Conservation (phyloP, 1,140 invertebrate species). For the Caerostris darwini region DNA sequence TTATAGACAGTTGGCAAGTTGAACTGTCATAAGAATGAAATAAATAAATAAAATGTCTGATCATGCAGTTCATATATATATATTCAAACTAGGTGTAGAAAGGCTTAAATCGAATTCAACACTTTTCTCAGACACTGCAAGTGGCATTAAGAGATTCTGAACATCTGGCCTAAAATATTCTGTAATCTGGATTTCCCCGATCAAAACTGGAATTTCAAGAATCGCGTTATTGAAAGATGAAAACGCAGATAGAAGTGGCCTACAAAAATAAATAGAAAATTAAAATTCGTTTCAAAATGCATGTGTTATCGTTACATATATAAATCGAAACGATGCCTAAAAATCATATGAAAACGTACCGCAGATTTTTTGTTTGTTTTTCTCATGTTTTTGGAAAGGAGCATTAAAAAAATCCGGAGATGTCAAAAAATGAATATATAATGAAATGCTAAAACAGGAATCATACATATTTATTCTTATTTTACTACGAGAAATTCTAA, state of each 20-base stretch:
- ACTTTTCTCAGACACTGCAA: constrained; percentile 30
- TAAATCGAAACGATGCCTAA: constrained; percentile 35
- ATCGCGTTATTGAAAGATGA: constrained; percentile 65
- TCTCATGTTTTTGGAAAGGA: background rate
- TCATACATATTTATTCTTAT: too few relatives aligned
- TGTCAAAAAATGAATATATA: constrained; percentile 13
- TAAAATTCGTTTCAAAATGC: constrained; percentile 67
- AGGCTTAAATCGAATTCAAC: constrained; percentile 68
- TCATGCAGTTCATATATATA: constrained; percentile 68
- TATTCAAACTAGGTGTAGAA: constrained; percentile 49
- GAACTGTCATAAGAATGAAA: background rate
- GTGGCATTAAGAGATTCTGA: constrained; percentile 66
- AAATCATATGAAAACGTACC: background rate
- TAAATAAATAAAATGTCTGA: constrained; percentile 19
- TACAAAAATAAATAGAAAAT: constrained; percentile 38
- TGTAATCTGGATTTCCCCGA: constrained; percentile 67
- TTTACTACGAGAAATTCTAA: too few relatives aligned
- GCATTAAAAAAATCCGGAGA: background rate
- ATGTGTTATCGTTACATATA: constrained; percentile 71
- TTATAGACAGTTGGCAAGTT: constrained; percentile 41
- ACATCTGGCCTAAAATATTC: constrained; percentile 58
- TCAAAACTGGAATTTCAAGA: constrained; percentile 57
- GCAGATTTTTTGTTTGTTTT: background rate
- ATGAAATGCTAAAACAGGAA: background rate
- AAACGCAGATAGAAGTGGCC: background rate